phyloP scores from a whole-genome alignment of 1,140 invertebrate species.

The Stenopsyche tienmushanensis region DNA sequence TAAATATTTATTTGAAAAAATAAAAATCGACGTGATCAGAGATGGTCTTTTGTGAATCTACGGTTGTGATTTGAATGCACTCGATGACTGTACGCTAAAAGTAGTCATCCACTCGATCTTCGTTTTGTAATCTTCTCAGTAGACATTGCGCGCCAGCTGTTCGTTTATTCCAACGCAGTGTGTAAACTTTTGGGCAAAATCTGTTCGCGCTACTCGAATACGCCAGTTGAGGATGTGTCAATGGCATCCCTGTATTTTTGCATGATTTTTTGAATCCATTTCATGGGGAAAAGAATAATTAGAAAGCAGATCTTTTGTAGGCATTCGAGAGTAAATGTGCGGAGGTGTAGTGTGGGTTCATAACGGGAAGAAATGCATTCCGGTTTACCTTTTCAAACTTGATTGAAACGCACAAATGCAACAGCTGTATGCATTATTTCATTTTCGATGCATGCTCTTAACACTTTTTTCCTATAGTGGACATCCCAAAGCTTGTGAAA shows the following conservation, averaged over 20 bases:
- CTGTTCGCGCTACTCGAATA: neutral
- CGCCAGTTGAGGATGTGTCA: too few relatives aligned
- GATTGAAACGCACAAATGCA: too few relatives aligned
- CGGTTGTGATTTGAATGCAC: too few relatives aligned
- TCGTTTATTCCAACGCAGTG: neutral
- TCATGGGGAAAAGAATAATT: neutral
- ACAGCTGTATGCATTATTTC: too few relatives aligned
- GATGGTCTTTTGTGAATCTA: neutral
- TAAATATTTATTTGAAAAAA: neutral
- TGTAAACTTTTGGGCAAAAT: neutral
- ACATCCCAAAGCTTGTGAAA: too few relatives aligned
- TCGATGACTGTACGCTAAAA: too few relatives aligned
- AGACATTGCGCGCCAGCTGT: neutral
- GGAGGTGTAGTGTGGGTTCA: neutral
- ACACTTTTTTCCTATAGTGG: too few relatives aligned
- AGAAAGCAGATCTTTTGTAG: too few relatives aligned
- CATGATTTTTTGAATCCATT: neutral
- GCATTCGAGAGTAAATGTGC: neutral
- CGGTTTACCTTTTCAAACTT: neutral
- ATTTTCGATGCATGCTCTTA: too few relatives aligned
- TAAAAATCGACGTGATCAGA: neutral
- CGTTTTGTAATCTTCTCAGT: neutral
- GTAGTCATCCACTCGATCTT: neutral
- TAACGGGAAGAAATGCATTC: conserved; percentile 23
- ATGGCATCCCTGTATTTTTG: too few relatives aligned